Evolutionary conservation across 2,888 invertebrate species (phyloP), one percentile per base, ranked within the genome.

Genomic region (Serripes groenlandicus): DNA sequence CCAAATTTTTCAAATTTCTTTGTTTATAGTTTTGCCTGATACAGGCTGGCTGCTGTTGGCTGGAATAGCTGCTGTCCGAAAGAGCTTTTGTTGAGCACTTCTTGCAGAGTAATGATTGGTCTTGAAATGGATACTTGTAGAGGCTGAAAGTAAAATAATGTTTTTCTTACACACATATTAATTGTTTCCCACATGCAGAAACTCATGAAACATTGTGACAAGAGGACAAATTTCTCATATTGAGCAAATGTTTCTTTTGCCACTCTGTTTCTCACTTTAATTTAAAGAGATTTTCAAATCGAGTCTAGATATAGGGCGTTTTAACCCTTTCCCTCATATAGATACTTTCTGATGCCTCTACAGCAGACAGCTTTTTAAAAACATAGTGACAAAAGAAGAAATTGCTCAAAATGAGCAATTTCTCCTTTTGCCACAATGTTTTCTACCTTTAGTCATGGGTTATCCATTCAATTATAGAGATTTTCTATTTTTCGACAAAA

Each of bases 121-220:
- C n/a, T 1, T 34, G 9, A 23, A 42, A n/a, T 11, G 66, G 66
- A 3, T 66, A 42, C 18, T 23, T 7, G 18, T 35, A 66, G 4
- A 66, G n/a, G 42, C 66, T 66, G 66, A 42, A 66, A 66, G 28
- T 3, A 49, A 49, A 42, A 42, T 11, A 42, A 42, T 42, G 42
- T 42, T 11, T 42, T 15, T 42, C 9, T 42, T 42, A n/a, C 42
- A 42, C 7, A 42, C 42, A 42, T 7, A 18, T 56, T 56, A 7
- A 5, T 56, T 56, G 9, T 56, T 18, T 18, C 56, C 56, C 56
- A 5, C n/a, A 18, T 7, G 11, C 56, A 56, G 5, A 56, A 56
- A 56, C 7, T 42, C 42, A 7, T 42, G 42, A 42, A 42, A 42
- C 42, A 42, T 15, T 42, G 42, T 42, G 42, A 15, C 9, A 42